Evolutionary conservation across 1,140 invertebrate species (phyloP).

Genomic region (Drosophila repleta): DNA sequence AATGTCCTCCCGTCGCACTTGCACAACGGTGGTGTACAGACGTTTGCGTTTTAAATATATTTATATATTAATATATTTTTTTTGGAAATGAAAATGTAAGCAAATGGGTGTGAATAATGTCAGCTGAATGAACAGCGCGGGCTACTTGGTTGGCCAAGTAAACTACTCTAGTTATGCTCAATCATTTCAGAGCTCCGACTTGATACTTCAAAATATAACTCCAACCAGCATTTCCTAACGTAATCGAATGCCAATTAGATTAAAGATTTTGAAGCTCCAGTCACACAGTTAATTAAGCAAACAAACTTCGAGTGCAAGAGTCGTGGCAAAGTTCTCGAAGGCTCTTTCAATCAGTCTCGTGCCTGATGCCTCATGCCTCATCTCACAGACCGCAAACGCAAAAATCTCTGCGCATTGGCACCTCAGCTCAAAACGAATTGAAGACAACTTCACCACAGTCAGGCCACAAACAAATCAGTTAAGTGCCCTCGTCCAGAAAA

Average conservation of each 20-base stretch:
- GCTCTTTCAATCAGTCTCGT: constrained; percentile 26
- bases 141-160: background rate
- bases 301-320: constrained; percentile 10
- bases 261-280: background rate
- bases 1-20: background rate
- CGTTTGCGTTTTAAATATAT: constrained; percentile 16
- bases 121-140: constrained; percentile 10
- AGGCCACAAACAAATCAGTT: constrained; percentile 75
- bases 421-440: constrained; percentile 51
- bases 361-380: too few relatives aligned
- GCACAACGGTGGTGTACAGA: background rate
- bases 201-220: background rate
- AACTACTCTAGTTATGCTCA: too few relatives aligned
- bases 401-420: constrained; percentile 51
- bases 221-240: too few relatives aligned
- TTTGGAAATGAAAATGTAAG: constrained; percentile 14
- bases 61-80: constrained; percentile 30
- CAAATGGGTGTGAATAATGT: constrained; percentile 18
- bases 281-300: constrained; percentile 46
- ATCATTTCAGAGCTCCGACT: too few relatives aligned
- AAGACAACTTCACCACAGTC: constrained; percentile 34
- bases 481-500: constrained; percentile 49
- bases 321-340: constrained; percentile 9
- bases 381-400: constrained; percentile 12
- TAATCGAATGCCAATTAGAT: background rate